Conservation (phyloP, 2,797 vertebrate species). For the Triplophysa yarkandensis region DNA sequence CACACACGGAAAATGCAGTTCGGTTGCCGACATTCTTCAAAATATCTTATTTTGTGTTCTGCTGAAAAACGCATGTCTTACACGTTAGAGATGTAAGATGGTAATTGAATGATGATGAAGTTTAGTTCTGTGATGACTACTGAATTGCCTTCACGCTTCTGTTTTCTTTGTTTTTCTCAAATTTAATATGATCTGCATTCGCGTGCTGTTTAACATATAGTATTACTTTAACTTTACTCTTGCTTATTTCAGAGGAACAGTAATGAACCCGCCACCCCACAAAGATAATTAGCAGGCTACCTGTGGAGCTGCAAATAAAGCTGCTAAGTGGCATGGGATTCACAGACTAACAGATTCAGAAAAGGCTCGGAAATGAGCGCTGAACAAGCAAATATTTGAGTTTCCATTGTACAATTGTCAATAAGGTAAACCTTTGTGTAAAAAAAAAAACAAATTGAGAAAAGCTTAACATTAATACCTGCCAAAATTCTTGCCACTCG, state of each 20-base stretch:
- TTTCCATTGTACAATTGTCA: neutral
- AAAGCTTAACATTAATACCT: neutral
- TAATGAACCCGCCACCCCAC: slow-evolving; percentile 3
- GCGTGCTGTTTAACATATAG: slow-evolving; percentile 57
- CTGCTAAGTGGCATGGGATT: slow-evolving; percentile 5
- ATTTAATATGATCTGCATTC: slow-evolving; percentile 28
- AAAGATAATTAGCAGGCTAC: slow-evolving; percentile 22
- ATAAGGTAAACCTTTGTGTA: neutral
- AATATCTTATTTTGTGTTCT: too few relatives aligned
- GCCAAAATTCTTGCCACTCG: neutral
- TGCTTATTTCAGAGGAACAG: slow-evolving; percentile 1
- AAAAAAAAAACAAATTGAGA: neutral
- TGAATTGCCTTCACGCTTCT: neutral
- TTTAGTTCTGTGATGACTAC: too few relatives aligned
- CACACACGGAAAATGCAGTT: too few relatives aligned
- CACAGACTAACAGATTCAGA: slow-evolving; percentile 8
- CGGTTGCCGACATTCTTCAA: too few relatives aligned
- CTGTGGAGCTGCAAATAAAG: slow-evolving; percentile 26
- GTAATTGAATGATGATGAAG: too few relatives aligned
- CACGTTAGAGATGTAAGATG: too few relatives aligned
- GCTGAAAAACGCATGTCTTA: too few relatives aligned
- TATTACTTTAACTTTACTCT: slow-evolving; percentile 61
- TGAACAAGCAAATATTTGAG: slow-evolving; percentile 3
- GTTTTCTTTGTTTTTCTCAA: neutral
- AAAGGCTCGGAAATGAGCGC: neutral